phyloP scores from a whole-genome alignment of 2,888 invertebrate species.

The Dione juno region DNA sequence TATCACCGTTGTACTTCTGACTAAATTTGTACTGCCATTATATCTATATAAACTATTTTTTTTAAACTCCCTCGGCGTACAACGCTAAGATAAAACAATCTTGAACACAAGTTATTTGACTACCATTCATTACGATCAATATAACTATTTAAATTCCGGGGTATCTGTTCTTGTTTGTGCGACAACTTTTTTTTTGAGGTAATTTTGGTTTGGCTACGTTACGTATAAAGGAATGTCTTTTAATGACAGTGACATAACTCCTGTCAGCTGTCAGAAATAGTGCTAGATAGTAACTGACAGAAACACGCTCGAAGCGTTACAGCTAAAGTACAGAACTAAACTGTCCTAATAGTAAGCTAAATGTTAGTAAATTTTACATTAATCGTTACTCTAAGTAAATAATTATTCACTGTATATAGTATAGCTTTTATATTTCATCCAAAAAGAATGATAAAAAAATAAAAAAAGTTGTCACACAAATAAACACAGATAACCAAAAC shows the following conservation, averaged over 20 bases:
- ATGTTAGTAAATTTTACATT: too few species aligned
- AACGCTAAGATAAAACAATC: conserved; percentile 67
- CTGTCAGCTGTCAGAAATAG: neutral
- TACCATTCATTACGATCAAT: conserved; percentile 68
- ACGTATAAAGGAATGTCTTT: neutral
- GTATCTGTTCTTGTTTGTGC: conserved; percentile 1
- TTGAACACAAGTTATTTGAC: conserved; percentile 77
- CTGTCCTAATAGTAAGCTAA: too few species aligned
- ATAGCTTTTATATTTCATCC: too few species aligned
- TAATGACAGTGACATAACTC: conserved; percentile 13
- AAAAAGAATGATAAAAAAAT: neutral
- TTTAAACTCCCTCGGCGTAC: conserved; percentile 65
- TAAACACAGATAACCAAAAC: conserved; percentile 47
- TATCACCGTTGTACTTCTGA: conserved; percentile 71
- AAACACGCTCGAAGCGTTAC: too few species aligned
- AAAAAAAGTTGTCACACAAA: conserved; percentile 24
- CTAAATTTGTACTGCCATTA: conserved; percentile 72
- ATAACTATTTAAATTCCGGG: conserved; percentile 56
- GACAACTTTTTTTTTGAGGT: neutral
- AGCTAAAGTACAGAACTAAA: too few species aligned
- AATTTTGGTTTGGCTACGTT: neutral
- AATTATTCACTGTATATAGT: too few species aligned
- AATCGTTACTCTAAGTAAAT: too few species aligned
- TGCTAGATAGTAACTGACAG: neutral
- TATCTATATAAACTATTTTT: conserved; percentile 53